Conservation (phyloP, 2,113 vertebrate genomes). For the Leptodactylus fuscus region DNA sequence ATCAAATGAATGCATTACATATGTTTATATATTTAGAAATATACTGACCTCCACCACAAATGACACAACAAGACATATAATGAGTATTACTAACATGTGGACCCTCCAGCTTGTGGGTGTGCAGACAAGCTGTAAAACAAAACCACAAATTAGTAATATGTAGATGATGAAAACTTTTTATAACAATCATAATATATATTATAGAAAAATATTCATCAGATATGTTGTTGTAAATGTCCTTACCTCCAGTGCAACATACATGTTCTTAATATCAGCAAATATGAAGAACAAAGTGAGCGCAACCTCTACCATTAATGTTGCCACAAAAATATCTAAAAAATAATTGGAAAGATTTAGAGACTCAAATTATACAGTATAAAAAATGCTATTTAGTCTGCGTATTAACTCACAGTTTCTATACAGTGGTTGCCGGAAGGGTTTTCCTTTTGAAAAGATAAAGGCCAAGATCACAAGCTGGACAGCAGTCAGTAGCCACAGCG, state of each 20-base stretch:
- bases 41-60: constrained; percentile 73
- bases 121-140: constrained; percentile 70
- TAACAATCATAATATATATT: neutral
- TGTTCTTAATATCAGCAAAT: constrained; percentile 38
- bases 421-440: constrained; percentile 77
- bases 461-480: constrained; percentile 76
- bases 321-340: constrained; percentile 29
- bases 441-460: constrained; percentile 80
- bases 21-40: neutral
- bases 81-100: constrained; percentile 73
- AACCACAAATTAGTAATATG: neutral
- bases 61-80: constrained; percentile 71
- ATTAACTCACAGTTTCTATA: constrained; percentile 78
- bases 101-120: constrained; percentile 73
- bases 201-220: neutral
- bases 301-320: constrained; percentile 3
- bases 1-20: no score
- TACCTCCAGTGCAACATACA: constrained; percentile 47
- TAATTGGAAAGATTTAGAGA: neutral
- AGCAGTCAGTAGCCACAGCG: constrained; percentile 78
- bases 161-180: neutral
- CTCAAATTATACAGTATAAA: no score
- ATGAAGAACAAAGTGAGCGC: constrained; percentile 42
- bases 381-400: no score
- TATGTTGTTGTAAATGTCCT: neutral